Base-by-base conservation (phyloP, 2,888 invertebrate species). In the Spodoptera picta region DNA sequence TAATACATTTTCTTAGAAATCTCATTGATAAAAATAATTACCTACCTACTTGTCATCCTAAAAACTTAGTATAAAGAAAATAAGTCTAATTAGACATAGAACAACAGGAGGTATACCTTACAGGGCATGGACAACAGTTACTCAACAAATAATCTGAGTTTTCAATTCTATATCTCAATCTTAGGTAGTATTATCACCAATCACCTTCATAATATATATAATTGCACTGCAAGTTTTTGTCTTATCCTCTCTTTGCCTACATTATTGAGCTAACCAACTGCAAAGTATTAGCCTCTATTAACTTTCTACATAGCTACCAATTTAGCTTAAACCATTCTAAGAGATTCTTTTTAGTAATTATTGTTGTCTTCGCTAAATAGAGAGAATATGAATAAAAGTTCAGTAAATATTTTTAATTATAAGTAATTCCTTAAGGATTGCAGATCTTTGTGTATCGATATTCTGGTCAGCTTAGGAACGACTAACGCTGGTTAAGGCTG, bases 401-500 rank as follows among this genome's bases (percentile, higher is more conserved):
- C 58, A 44, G 48, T 56, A 1, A 61, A 23, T n/a, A 58, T 51
- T 46, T 67, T 54, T n/a, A 71, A 45, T 23, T 61, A 44, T 52
- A 61, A 56, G 52, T 58, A 48, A 9, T 48, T 52, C 60, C 65
- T 66, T 48, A 55, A 24, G 9, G 57, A 51, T 27, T 36, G 43
- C 43, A 56, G 41, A 49, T 61, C 60, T 60, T 74, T 52, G 24
- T 58, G 57, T 27, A 55, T 24, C 0, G 58, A 61, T 19, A 72
- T 45, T 71, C 45, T 70, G 62, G 65, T 62, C 36, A 59, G 46
- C 42, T 55, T 73, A 65, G 52, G 55, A 65, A 72, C 60, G 47
- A 79, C 42, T 70, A 66, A 58, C 71, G 68, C 36, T 63, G 61
- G 52, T 42, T 88, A 72, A 27, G 54, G 70, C 7, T 53, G 64